Percentiles rank a stretch among this genome's conserved stretches.
phyloP scores from a whole-genome alignment of 2,888 invertebrate species.

The Zygaena filipendulae region DNA sequence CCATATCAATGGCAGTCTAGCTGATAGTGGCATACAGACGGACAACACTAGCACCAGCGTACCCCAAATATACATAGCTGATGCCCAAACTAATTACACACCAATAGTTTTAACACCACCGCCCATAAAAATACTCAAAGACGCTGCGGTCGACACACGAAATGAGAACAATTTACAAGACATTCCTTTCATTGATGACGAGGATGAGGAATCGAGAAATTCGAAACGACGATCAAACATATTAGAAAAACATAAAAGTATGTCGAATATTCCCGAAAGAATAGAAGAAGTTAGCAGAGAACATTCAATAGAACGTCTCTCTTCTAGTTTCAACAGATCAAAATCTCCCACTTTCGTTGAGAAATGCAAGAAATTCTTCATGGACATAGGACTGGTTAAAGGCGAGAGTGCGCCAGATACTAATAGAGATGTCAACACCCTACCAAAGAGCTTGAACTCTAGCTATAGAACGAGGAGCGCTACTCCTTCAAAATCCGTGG shows the following conservation, averaged over 20 bases:
- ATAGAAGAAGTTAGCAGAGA: conserved; percentile 46
- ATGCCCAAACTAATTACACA: conserved; percentile 22
- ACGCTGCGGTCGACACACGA: conserved; percentile 55
- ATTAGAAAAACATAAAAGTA: conserved; percentile 53
- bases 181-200: conserved; percentile 58
- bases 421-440: conserved; percentile 25
- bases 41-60: conserved; percentile 59
- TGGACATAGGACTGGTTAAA: conserved; percentile 50
- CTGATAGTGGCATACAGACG: conserved; percentile 59
- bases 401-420: conserved; percentile 28
- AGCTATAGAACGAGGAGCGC: conserved; percentile 44
- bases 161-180: conserved; percentile 59
- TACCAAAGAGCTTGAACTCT: conserved; percentile 46
- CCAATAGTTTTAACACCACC: conserved; percentile 16
- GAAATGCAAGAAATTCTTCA: conserved; percentile 57
- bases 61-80: conserved; percentile 48
- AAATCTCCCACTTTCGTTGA: conserved; percentile 59
- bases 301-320: conserved; percentile 38
- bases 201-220: conserved; percentile 37
- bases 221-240: conserved; percentile 33
- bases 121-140: conserved; percentile 37
- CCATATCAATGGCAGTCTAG: conserved; percentile 56
- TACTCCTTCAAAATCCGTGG: conserved; percentile 32
- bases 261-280: conserved; percentile 53
- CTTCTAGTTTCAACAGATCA: conserved; percentile 47